Conservation (phyloP, 2,888 invertebrate species). For the Lottia scabra region DNA sequence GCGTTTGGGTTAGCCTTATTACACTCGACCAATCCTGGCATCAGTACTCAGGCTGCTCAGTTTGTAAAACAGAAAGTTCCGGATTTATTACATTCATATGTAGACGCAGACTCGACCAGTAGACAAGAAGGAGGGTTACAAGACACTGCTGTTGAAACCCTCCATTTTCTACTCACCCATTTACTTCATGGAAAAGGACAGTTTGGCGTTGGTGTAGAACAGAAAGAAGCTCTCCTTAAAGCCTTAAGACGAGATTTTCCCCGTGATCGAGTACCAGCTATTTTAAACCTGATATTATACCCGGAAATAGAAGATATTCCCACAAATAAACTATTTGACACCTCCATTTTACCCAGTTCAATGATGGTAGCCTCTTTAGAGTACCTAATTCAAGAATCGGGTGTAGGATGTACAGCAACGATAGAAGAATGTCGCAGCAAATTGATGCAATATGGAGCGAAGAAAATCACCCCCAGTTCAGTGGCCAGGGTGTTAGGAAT, state of each 20-base stretch:
- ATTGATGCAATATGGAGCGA: constrained; percentile 82
- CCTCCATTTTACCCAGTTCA: constrained; percentile 70
- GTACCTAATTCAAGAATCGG: constrained; percentile 91
- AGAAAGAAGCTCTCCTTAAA: constrained; percentile 84
- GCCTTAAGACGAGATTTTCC: constrained; percentile 89
- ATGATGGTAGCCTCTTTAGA: constrained; percentile 73
- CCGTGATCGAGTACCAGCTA: constrained; percentile 87
- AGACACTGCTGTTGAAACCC: constrained; percentile 89
- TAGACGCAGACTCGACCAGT: constrained; percentile 78
- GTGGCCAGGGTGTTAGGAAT: constrained; percentile 78
- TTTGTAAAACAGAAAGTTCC: constrained; percentile 86
- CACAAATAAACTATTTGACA: constrained; percentile 69
- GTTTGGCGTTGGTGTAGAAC: constrained; percentile 77
- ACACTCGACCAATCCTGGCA: constrained; percentile 83
- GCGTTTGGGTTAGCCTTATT: constrained; percentile 87
- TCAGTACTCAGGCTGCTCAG: constrained; percentile 80
- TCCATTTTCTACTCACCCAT: constrained; percentile 82
- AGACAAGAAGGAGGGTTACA: constrained; percentile 77
- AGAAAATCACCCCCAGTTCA: constrained; percentile 83
- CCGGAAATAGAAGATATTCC: constrained; percentile 76
- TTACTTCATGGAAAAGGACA: constrained; percentile 70
- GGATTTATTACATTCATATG: constrained; percentile 80
- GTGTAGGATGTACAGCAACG: constrained; percentile 85
- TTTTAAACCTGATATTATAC: constrained; percentile 89
- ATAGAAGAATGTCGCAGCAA: constrained; percentile 76